These are phyloP conservation scores for Caerostris extrusa DNA, from an alignment of 1,140 invertebrate species.

Conservation along the genomic window DNA sequence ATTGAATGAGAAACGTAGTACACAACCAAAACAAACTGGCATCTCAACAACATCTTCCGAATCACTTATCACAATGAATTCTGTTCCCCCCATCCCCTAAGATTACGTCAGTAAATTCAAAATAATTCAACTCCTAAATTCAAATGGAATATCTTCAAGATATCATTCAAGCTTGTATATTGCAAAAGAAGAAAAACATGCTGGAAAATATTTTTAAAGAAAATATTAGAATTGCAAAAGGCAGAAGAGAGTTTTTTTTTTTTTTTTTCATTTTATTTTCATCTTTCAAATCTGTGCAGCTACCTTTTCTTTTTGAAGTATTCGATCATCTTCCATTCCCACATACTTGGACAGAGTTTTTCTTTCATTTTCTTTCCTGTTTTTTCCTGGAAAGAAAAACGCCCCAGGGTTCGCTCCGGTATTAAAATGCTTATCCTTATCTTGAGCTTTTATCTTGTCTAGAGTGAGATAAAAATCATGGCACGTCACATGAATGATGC, in stretches of 20 bases:
- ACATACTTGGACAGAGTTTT: neutral
- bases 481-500: constrained; percentile 7
- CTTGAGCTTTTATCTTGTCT: neutral
- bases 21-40: too few species aligned
- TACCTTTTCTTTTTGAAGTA: constrained; percentile 10
- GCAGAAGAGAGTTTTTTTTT: neutral
- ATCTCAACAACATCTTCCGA: too few species aligned
- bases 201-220: neutral
- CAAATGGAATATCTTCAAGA: too few species aligned
- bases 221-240: neutral
- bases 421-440: constrained; percentile 24
- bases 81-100: too few species aligned
- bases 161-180: too few species aligned
- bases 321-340: neutral
- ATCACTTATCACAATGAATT: too few species aligned
- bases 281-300: neutral
- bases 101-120: too few species aligned
- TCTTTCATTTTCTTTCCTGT: neutral
- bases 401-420: neutral
- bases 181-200: too few species aligned
- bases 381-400: neutral
- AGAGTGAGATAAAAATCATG: neutral
- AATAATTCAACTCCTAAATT: too few species aligned
- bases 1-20: too few species aligned
- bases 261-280: neutral